Evolutionary conservation across 2,113 vertebrate species (phyloP).

Genomic region (Nanger granti): DNA sequence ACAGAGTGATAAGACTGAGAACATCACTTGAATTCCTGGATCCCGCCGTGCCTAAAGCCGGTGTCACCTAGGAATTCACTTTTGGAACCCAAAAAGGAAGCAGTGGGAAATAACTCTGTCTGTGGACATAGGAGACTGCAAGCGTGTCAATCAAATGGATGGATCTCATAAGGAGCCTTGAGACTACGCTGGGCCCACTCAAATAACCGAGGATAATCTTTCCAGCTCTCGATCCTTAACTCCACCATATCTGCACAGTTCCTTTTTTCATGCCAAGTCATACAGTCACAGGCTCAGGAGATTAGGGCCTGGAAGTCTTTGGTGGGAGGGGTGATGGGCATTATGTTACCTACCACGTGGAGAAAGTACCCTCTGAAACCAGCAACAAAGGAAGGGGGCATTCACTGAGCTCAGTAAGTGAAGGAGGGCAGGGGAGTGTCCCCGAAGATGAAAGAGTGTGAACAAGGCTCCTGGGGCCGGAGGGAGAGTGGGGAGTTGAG

Average conservation of each 20-base stretch:
- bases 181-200: neutral
- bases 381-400: neutral
- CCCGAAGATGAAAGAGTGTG: neutral
- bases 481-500: neutral
- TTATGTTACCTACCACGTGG: neutral
- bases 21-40: neutral
- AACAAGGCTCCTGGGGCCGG: neutral
- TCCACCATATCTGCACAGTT: neutral
- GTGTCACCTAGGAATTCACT: neutral
- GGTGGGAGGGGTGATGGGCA: fast-evolving
- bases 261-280: neutral
- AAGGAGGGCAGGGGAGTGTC: neutral
- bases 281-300: neutral
- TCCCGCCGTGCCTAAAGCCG: neutral
- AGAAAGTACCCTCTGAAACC: neutral
- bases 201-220: neutral
- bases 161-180: neutral
- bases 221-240: neutral
- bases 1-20: neutral
- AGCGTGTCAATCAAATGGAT: neutral
- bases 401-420: neutral
- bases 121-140: neutral
- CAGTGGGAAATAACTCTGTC: neutral
- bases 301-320: neutral
- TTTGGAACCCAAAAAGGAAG: neutral